These are phyloP conservation scores for Mesoclemmys tuberculata DNA, from an alignment of 2,113 vertebrate species.

Conservation along the genomic window DNA sequence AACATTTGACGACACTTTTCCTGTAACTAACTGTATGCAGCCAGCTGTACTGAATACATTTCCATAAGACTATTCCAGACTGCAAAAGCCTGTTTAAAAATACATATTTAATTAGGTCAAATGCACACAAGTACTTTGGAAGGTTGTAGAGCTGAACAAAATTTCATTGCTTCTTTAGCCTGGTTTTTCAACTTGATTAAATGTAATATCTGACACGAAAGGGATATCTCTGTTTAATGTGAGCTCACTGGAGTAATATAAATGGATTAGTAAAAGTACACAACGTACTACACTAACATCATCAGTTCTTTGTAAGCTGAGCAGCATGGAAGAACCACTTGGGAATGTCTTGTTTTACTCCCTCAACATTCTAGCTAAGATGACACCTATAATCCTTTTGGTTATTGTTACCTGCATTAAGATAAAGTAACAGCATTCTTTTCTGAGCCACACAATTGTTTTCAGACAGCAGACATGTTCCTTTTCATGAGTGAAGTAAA, in stretches of 20 bases:
- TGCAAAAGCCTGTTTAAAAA: background rate
- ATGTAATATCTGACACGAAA: background rate
- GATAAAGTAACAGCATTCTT: background rate
- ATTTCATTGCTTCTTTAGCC: background rate
- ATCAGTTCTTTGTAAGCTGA: background rate
- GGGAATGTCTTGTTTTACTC: background rate
- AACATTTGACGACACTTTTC: background rate
- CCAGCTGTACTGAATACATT: background rate
- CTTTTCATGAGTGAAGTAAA: background rate
- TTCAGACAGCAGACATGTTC: background rate
- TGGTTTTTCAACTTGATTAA: background rate
- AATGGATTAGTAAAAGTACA: background rate
- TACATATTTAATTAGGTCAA: background rate
- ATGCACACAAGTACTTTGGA: background rate
- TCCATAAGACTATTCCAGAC: background rate
- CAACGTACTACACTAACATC: background rate
- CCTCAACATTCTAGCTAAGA: background rate
- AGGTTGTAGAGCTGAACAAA: background rate
- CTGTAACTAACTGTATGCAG: background rate
- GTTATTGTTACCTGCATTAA: background rate
- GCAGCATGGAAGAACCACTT: background rate
- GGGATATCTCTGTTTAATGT: background rate
- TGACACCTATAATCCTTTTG: background rate
- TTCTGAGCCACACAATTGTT: background rate
- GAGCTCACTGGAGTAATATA: background rate